Evolutionary conservation across 2,113 vertebrate species (phyloP).

Genomic region (Vireo altiloquus): DNA sequence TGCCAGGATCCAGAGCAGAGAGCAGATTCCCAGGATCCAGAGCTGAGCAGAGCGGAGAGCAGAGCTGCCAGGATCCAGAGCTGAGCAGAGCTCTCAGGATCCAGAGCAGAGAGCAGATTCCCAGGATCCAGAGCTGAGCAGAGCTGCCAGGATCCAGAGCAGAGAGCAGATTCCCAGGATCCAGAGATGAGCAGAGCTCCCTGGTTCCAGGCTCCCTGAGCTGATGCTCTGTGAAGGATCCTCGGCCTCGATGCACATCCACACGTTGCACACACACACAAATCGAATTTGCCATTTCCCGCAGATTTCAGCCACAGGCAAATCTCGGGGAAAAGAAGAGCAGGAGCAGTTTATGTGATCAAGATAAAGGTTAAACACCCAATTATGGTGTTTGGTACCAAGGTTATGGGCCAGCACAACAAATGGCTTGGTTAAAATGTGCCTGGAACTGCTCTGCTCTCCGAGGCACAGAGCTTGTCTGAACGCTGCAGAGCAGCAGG

Average conservation of each 20-base stretch:
- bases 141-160: too few species aligned
- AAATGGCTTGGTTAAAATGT: background rate
- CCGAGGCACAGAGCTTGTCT: background rate
- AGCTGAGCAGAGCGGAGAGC: too few species aligned
- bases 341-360: background rate
- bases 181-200: too few species aligned
- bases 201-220: background rate
- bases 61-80: too few species aligned
- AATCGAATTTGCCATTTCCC: background rate
- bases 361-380: constrained; percentile 30
- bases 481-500: background rate
- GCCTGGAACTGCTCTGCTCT: background rate
- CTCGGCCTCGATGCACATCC: background rate
- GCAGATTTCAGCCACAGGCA: background rate
- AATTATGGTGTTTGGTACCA: background rate
- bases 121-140: too few species aligned
- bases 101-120: too few species aligned
- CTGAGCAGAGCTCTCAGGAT: too few species aligned
- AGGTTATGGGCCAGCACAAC: background rate
- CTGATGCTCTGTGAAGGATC: background rate
- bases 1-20: too few species aligned
- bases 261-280: background rate
- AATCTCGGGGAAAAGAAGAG: background rate
- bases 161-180: too few species aligned
- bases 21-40: too few species aligned